These are phyloP conservation scores for Drosophila nr. perissopoda DNA, from an alignment of 2,888 invertebrate species.

Conservation along the genomic window DNA sequence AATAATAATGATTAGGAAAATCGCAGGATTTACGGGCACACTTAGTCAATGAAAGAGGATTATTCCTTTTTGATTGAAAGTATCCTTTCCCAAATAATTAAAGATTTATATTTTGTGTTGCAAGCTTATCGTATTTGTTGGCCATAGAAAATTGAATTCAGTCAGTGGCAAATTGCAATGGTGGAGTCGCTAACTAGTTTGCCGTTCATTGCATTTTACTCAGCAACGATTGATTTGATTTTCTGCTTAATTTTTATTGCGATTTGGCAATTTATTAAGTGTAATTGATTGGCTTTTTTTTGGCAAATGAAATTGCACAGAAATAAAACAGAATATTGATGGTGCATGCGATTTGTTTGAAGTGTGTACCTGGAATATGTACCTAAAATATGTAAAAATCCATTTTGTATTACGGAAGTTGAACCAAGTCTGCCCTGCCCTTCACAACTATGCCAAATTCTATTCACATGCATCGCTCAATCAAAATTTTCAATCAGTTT, in stretches of 20 bases:
- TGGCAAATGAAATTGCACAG: not conserved
- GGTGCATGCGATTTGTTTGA: not conserved
- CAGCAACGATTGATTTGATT: not conserved
- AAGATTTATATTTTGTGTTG: not conserved
- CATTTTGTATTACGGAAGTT: not conserved
- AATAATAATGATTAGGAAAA: not conserved
- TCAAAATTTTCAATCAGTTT: conserved; percentile 31
- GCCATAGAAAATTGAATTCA: not conserved
- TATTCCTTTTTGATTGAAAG: conserved; percentile 2
- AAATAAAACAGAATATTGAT: not conserved
- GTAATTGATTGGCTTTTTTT: not conserved
- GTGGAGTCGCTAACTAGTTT: not conserved
- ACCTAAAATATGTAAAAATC: not conserved
- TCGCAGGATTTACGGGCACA: not conserved
- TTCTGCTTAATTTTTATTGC: not conserved
- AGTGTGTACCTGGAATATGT: not conserved
- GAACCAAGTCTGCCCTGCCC: not conserved
- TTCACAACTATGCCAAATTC: not conserved
- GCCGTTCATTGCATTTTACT: not conserved
- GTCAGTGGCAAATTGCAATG: too few relatives aligned
- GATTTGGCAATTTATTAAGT: not conserved
- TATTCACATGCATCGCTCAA: not conserved
- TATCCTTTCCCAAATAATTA: not conserved
- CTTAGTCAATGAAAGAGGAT: conserved; percentile 6
- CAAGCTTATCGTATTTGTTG: not conserved